phyloP scores from a whole-genome alignment of 1,140 invertebrate species.

The Neodiprion lecontei region DNA sequence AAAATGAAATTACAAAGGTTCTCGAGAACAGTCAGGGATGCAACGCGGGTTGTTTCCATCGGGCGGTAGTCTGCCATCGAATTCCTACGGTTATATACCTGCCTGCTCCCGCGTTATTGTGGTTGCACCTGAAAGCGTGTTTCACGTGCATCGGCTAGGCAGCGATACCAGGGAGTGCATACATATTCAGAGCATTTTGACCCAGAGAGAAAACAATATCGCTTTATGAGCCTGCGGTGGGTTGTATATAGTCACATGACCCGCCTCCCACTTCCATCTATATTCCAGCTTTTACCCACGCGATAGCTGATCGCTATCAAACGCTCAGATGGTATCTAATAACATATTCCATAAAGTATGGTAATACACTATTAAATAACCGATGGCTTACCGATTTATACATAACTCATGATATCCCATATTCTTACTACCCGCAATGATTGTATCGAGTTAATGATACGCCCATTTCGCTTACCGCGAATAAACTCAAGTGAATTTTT shows the following conservation, averaged over 20 bases:
- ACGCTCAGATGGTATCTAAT: neutral
- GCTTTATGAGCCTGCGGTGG: slow-evolving; percentile 22
- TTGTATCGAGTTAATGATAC: too few relatives aligned
- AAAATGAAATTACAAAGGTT: slow-evolving; percentile 16
- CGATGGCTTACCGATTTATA: neutral
- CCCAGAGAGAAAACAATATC: slow-evolving; percentile 24
- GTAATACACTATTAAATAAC: neutral
- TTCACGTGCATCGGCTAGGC: too few relatives aligned
- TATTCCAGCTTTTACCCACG: neutral
- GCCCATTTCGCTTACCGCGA: too few relatives aligned
- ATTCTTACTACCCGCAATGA: too few relatives aligned
- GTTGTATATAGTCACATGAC: too few relatives aligned
- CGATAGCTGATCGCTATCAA: neutral
- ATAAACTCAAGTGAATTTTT: too few relatives aligned
- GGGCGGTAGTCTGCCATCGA: neutral
- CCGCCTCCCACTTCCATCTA: neutral
- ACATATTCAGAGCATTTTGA: slow-evolving; percentile 31
- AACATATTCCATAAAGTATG: neutral
- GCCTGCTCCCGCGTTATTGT: neutral
- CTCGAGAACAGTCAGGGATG: neutral
- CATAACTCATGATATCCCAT: too few relatives aligned
- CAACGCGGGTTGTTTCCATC: too few relatives aligned
- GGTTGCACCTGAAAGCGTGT: neutral
- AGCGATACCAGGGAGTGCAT: neutral
- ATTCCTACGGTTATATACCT: neutral